Evolutionary conservation across 2,888 invertebrate species (phyloP).

Genomic region (Sthenelais limicola): DNA sequence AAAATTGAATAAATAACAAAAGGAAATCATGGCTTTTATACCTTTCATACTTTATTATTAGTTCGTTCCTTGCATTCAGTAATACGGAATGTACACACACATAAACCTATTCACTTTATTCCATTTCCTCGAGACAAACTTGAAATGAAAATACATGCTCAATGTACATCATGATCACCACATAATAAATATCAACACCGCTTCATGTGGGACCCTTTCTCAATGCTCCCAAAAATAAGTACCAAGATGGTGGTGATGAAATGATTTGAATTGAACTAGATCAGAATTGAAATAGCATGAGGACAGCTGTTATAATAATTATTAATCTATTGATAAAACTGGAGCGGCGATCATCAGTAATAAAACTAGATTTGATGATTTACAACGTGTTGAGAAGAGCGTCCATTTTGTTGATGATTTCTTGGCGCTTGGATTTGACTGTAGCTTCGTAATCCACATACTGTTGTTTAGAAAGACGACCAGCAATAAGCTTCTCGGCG

Average conservation of each 20-base stretch:
- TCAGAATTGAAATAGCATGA: no score
- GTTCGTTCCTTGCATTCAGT: not conserved
- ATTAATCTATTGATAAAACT: no score
- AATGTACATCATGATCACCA: not conserved
- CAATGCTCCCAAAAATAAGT: not conserved
- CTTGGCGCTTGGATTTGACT: constrained; percentile 77
- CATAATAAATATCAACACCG: not conserved
- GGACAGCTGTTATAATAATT: no score
- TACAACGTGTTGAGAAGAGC: constrained; percentile 50
- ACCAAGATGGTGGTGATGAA: no score
- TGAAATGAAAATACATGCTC: not conserved
- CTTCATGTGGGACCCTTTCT: not conserved
- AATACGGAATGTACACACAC: constrained; percentile 34
- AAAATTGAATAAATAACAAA: not conserved
- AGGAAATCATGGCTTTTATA: constrained; percentile 1
- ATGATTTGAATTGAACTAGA: no score
- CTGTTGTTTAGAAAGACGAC: constrained; percentile 77
- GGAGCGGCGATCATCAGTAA: no score
- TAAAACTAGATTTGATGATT: no score
- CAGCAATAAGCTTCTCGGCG: constrained; percentile 78
- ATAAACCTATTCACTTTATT: not conserved
- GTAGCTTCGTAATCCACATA: constrained; percentile 77
- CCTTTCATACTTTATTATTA: constrained; percentile 10
- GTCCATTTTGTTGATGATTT: constrained; percentile 72
- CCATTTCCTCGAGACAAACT: no score